Evolutionary conservation across 1,140 invertebrate species (phyloP).

Genomic region (Protaetia brevitarsis): DNA sequence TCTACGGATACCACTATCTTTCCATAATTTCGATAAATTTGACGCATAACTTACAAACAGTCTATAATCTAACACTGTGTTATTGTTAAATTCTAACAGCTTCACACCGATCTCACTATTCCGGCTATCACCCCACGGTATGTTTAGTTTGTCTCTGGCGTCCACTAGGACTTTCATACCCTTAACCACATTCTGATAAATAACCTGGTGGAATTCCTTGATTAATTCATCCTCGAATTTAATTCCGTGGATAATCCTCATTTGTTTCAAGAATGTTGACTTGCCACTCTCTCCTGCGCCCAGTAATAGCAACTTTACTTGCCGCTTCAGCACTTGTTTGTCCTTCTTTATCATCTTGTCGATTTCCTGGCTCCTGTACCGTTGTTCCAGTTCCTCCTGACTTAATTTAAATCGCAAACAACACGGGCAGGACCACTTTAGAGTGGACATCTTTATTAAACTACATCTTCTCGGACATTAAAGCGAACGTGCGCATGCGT

Average conservation of each 20-base stretch:
- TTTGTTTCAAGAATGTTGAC: slow-evolving; percentile 98
- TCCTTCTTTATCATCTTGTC: slow-evolving; percentile 76
- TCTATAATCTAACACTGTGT: slow-evolving; percentile 67
- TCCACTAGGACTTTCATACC: slow-evolving; percentile 95
- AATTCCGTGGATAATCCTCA: slow-evolving; percentile 96
- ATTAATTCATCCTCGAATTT: slow-evolving; percentile 88
- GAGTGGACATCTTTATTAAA: slow-evolving; percentile 40
- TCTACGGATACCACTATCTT: slow-evolving; percentile 80
- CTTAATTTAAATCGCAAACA: slow-evolving; percentile 50
- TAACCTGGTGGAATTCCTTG: slow-evolving; percentile 83
- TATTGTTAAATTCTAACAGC: slow-evolving; percentile 69
- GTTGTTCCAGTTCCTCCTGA: slow-evolving; percentile 75
- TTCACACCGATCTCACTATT: slow-evolving; percentile 73
- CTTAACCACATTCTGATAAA: slow-evolving; percentile 91
- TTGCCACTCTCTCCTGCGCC: slow-evolving; percentile 94
- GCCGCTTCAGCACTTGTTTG: slow-evolving; percentile 64
- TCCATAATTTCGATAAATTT: slow-evolving; percentile 80
- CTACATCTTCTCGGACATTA: slow-evolving; percentile 17
- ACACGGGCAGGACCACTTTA: slow-evolving; percentile 47
- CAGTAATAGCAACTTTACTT: slow-evolving; percentile 83
- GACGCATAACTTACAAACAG: slow-evolving; percentile 82
- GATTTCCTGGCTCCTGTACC: slow-evolving; percentile 77
- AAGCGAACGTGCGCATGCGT: neutral
- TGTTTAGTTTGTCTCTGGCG: slow-evolving; percentile 87
- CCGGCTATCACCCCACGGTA: slow-evolving; percentile 84